phyloP scores from a whole-genome alignment of 2,888 invertebrate genomes.

The Linyphia triangularis region DNA sequence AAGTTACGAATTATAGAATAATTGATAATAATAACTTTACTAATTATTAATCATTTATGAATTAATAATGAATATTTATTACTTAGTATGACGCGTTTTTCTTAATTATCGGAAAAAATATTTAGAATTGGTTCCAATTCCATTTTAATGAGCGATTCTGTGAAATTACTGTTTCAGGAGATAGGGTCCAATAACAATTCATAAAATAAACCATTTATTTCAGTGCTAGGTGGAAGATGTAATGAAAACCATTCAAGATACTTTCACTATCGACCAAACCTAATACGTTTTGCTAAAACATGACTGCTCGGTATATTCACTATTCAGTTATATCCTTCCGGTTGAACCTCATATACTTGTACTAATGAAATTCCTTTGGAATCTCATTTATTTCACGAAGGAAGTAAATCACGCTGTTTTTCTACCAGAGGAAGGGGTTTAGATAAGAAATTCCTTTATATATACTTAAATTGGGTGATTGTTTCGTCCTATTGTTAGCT shows the following conservation, averaged over 20 bases:
- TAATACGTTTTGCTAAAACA: constrained; percentile 18
- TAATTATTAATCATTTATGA: too few relatives aligned
- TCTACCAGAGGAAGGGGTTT: background rate
- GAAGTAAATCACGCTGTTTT: background rate
- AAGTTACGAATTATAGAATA: too few relatives aligned
- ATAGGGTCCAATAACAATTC: background rate
- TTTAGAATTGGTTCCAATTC: too few relatives aligned
- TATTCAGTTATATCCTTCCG: background rate
- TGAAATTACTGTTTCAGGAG: too few relatives aligned
- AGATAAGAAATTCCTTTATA: background rate
- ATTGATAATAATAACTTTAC: too few relatives aligned
- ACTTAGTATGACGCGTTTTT: too few relatives aligned
- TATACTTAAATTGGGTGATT: background rate
- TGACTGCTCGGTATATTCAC: constrained; percentile 7
- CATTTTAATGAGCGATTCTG: too few relatives aligned
- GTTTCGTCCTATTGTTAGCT: background rate
- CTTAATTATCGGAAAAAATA: too few relatives aligned
- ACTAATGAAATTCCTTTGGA: constrained; percentile 24
- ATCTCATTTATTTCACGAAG: constrained; percentile 18
- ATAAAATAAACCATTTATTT: background rate
- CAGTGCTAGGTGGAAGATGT: background rate
- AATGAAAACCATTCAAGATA: background rate
- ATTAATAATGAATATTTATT: too few relatives aligned
- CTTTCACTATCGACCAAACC: background rate
- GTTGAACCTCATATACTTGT: constrained; percentile 12